These are phyloP conservation scores for Lepidotrigona ventralis DNA, from an alignment of 1,140 invertebrate genomes.

Conservation along the genomic window DNA sequence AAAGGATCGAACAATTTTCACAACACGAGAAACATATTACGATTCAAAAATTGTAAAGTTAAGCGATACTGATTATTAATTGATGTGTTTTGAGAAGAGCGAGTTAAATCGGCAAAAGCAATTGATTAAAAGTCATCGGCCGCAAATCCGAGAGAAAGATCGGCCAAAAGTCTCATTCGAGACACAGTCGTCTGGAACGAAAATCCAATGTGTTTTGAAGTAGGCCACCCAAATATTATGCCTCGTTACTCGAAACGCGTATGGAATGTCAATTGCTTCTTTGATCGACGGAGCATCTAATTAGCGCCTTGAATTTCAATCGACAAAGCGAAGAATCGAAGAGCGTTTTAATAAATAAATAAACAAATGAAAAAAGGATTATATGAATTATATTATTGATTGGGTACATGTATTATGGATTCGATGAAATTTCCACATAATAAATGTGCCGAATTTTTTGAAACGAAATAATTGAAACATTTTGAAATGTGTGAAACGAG, in stretches of 20 bases:
- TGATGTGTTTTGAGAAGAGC: too few relatives aligned
- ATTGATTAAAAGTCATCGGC: not conserved
- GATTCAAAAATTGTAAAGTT: not conserved
- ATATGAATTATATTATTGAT: too few relatives aligned
- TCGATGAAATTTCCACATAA: too few relatives aligned
- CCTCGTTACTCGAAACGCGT: constrained; percentile 18
- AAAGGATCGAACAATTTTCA: not conserved
- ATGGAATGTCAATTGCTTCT: constrained; percentile 13
- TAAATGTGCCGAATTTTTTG: too few relatives aligned
- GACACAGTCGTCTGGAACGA: not conserved
- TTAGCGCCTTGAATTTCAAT: not conserved
- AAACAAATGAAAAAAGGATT: not conserved
- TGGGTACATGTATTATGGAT: too few relatives aligned
- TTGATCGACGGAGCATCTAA: constrained; percentile 19
- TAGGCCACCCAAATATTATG: constrained; percentile 39
- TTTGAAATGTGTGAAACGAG: too few relatives aligned
- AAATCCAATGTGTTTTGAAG: constrained; percentile 6
- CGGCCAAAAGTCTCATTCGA: not conserved
- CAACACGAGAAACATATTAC: not conserved
- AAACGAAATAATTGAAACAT: too few relatives aligned
- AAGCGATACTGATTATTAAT: not conserved
- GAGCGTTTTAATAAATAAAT: not conserved
- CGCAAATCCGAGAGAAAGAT: not conserved
- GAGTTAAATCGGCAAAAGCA: too few relatives aligned
- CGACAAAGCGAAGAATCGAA: too few relatives aligned